Evolutionary conservation across 2,888 invertebrate genomes (phyloP), one percentile per base, ranked within the genome.

Genomic region (Hecatera dysodea): DNA sequence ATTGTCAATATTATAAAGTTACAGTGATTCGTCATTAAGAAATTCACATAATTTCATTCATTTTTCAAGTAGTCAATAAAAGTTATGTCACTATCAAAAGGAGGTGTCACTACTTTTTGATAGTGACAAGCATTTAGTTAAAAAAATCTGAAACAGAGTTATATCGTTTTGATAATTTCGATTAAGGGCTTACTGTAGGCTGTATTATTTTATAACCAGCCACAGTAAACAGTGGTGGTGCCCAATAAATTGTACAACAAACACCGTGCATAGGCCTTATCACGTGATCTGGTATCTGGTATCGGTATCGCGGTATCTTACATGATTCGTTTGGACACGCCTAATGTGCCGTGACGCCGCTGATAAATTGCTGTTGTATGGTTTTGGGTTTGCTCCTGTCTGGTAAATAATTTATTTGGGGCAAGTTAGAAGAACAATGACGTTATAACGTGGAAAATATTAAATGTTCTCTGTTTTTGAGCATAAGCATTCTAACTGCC

Each of bases 311-410:
- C 75, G 85, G 84, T 88, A 85, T 86, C 88, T 86, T 87, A 88
- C 87, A 87, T 86, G 85, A 86, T 86, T 86, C 84, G 87, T 87
- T 89, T 86, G 85, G 89, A 87, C 88, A 89, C 83, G 78, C 85
- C 83, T 88, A 90, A 90, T 89, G 85, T 87, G 81, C 81, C 91
- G 89, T 91, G 90, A 89, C 92, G 88, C 83, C 80, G 72, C 87
- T 92, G 91, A 92, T 85, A 89, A 90, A 92, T 92, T 80, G 81
- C 78, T 65, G 56, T 39, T 59, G 78, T 63, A 60, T 59, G 75
- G 85, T 82, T 78, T 74, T 78, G 27, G 75, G 85, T 71, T 76
- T 44, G 60, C 2, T 80, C 73, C 78, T 55, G 56, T 22, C 67
- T 79, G 8, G 82, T 29, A 11, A 5, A 9, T 11, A 19, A 12